phyloP scores from a whole-genome alignment of 2,888 invertebrate species.

The Lithophane leautieri region DNA sequence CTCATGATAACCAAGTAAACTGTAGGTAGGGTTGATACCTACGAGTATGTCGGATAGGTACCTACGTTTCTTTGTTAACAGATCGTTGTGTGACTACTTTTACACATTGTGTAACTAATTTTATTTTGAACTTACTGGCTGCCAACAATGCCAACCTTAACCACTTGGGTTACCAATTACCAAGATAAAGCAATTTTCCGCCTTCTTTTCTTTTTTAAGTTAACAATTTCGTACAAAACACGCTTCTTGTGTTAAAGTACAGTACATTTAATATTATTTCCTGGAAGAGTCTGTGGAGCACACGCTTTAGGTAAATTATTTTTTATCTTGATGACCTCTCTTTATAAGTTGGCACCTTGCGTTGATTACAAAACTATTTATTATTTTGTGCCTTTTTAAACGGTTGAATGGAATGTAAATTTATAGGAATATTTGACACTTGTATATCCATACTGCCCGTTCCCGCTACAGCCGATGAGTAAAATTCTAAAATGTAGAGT shows the following conservation, averaged over 20 bases:
- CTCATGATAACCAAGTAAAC: not conserved
- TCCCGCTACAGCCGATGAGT: constrained; percentile 34
- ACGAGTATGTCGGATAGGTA: not conserved
- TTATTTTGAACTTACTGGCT: not conserved
- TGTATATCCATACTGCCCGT: constrained; percentile 55
- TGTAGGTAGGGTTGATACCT: not conserved
- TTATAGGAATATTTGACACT: constrained; percentile 67
- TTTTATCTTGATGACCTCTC: constrained; percentile 26
- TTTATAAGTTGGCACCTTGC: constrained; percentile 57
- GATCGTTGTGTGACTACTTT: not conserved
- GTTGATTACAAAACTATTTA: constrained; percentile 46
- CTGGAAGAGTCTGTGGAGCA: constrained; percentile 35
- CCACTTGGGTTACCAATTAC: not conserved
- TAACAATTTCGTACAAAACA: constrained; percentile 35
- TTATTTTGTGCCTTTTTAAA: constrained; percentile 52
- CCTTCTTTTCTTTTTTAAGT: not conserved
- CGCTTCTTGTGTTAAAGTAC: not conserved
- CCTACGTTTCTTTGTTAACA: not conserved
- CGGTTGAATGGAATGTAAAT: constrained; percentile 61
- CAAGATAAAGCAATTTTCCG: not conserved
- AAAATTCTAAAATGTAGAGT: constrained; percentile 36
- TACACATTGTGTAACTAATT: not conserved
- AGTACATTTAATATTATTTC: constrained; percentile 11
- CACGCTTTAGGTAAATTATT: not conserved
- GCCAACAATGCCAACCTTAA: not conserved